These are phyloP conservation scores for Trachymyrmex cornetzi DNA, from an alignment of 1,140 invertebrate genomes.

Conservation along the genomic window DNA sequence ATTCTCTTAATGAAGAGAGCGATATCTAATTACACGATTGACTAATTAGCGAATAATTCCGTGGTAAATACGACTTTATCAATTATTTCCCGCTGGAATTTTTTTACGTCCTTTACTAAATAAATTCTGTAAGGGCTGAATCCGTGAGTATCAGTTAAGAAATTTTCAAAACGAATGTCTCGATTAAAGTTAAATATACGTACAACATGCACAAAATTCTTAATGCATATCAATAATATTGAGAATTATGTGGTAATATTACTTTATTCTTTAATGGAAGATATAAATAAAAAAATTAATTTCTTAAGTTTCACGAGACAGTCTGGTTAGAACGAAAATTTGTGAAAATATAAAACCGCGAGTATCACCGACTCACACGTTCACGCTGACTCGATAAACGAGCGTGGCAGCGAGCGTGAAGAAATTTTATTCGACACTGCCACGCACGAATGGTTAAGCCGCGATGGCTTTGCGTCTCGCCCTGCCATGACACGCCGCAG, in stretches of 20 bases:
- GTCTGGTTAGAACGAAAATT: not conserved
- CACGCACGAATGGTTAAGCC: conserved; percentile 50
- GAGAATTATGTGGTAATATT: too few relatives aligned
- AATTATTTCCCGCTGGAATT: not conserved
- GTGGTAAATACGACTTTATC: not conserved
- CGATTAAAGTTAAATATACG: too few relatives aligned
- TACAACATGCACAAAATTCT: too few relatives aligned
- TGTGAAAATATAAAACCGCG: not conserved
- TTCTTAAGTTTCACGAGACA: not conserved
- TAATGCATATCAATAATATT: too few relatives aligned
- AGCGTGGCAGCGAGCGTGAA: conserved; percentile 37
- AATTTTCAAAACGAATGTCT: too few relatives aligned
- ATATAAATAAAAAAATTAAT: not conserved
- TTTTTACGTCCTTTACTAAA: not conserved
- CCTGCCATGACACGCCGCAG: conserved; percentile 34
- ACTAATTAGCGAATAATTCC: not conserved
- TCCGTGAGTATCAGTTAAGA: too few relatives aligned
- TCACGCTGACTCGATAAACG: conserved; percentile 27
- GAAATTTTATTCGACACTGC: conserved; percentile 53
- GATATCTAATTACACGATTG: not conserved
- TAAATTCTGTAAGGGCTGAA: not conserved
- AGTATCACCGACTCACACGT: not conserved
- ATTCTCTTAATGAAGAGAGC: not conserved
- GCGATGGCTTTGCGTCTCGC: conserved; percentile 54
- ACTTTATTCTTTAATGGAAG: not conserved